phyloP scores from a whole-genome alignment of 2,888 invertebrate genomes.

The Rhamnusium bicolor region DNA sequence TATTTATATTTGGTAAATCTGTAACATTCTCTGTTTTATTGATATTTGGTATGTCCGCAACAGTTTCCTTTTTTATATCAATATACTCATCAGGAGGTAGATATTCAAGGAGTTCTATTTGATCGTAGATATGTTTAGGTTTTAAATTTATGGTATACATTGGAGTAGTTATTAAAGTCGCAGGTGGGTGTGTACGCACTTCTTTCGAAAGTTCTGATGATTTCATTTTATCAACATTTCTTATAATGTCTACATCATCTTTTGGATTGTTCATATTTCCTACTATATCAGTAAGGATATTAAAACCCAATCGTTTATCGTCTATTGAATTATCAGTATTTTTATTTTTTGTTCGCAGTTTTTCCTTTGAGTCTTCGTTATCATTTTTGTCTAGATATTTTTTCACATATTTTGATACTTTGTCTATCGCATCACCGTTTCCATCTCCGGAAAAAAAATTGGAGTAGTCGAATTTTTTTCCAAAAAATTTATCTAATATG shows the following conservation, averaged over 20 bases:
- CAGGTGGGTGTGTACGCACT: constrained; percentile 28
- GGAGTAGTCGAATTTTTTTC: not conserved
- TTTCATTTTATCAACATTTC: not conserved
- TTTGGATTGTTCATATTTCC: not conserved
- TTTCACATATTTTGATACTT: not conserved
- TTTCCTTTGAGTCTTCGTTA: not conserved
- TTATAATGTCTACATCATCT: not conserved
- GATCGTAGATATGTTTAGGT: constrained; percentile 65
- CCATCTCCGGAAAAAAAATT: not conserved
- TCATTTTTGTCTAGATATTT: not conserved
- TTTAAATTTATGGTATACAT: constrained; percentile 60
- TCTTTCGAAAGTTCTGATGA: not conserved
- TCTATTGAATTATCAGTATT: not conserved
- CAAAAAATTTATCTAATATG: not conserved
- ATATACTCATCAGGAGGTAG: constrained; percentile 48
- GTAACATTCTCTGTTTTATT: not conserved
- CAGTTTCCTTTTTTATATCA: constrained; percentile 20
- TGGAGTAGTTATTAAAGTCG: constrained; percentile 61
- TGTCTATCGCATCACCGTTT: not conserved
- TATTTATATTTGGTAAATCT: not conserved
- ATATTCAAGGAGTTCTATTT: constrained; percentile 60
- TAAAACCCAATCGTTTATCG: not conserved
- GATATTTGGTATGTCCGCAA: not conserved
- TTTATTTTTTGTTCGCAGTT: not conserved
- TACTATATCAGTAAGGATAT: not conserved